phyloP scores from a whole-genome alignment of 2,113 vertebrate species.

The Planiliza haematocheilus region DNA sequence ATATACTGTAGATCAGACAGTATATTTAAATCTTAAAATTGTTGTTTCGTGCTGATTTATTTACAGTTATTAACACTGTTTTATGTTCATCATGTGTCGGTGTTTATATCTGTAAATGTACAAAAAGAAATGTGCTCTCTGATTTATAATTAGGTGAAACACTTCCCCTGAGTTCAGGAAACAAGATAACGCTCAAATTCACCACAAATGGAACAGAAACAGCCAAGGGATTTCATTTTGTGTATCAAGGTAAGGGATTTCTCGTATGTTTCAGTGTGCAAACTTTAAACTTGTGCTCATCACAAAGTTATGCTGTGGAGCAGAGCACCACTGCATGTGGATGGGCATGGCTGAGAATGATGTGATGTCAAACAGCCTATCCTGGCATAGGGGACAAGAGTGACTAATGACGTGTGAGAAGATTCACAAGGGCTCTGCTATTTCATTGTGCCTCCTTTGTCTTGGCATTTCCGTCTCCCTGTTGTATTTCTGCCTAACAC shows the following conservation, averaged over 20 bases:
- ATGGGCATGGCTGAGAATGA: constrained; percentile 38
- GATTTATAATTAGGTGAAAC: constrained; percentile 90
- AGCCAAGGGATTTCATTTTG: constrained; percentile 98
- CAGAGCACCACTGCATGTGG: constrained; percentile 30
- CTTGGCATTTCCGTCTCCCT: constrained; percentile 39
- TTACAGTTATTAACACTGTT: not conserved
- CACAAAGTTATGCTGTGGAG: constrained; percentile 37
- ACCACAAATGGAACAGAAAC: constrained; percentile 92
- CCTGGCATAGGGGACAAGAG: constrained; percentile 55
- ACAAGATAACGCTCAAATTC: constrained; percentile 96
- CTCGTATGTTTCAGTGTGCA: not conserved
- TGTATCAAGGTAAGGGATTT: constrained; percentile 93
- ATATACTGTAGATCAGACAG: not conserved
- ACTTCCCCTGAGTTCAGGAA: constrained; percentile 95
- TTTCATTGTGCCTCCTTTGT: constrained; percentile 59
- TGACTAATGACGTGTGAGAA: constrained; percentile 60
- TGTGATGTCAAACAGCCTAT: constrained; percentile 54
- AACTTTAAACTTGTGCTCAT: constrained; percentile 19
- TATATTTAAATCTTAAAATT: not conserved
- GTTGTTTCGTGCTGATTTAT: not conserved
- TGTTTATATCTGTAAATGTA: not conserved
- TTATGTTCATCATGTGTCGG: not conserved
- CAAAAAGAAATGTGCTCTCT: not conserved
- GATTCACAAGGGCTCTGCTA: constrained; percentile 54
- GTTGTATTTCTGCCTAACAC: constrained; percentile 42